Percentiles rank a stretch among this genome's conserved stretches.
phyloP scores from a whole-genome alignment of 2,113 vertebrate genomes.

The Pterocles gutturalis region DNA sequence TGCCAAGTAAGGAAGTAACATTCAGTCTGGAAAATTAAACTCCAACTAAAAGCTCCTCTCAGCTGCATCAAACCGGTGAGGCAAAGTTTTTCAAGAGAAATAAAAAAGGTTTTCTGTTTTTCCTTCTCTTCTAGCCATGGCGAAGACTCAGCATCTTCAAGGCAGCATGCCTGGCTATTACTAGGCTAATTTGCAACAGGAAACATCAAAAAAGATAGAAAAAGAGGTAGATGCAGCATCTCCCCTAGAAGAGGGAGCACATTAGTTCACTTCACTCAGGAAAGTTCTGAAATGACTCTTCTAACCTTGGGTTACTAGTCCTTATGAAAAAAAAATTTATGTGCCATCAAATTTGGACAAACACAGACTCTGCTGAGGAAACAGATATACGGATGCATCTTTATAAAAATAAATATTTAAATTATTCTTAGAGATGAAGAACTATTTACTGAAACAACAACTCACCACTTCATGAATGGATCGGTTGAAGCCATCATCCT shows the following conservation, averaged over 20 bases:
- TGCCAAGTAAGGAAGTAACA: conserved; percentile 8
- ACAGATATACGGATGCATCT: not conserved
- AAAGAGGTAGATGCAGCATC: not conserved
- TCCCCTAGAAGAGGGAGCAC: rapidly evolving
- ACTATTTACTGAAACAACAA: not conserved
- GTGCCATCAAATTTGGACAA: not conserved
- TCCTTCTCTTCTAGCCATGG: not conserved
- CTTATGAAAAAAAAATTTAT: not conserved
- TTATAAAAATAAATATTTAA: not conserved
- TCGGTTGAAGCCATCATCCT: conserved; percentile 96
- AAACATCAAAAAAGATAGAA: not conserved
- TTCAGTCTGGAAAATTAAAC: conserved; percentile 1
- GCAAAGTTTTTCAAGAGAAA: not conserved
- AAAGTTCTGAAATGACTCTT: not conserved
- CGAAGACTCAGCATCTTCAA: not conserved
- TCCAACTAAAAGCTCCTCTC: not conserved
- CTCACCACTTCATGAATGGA: conserved; percentile 98
- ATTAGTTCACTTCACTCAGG: not conserved
- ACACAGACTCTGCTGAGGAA: not conserved
- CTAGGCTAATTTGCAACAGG: not conserved
- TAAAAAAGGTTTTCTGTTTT: not conserved
- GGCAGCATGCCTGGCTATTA: not conserved
- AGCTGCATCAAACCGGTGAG: not conserved
- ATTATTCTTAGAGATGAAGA: not conserved
- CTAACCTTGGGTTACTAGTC: not conserved